Base-by-base conservation (phyloP, 1,140 invertebrate genomes). In the Palaemon carinicauda region DNA sequence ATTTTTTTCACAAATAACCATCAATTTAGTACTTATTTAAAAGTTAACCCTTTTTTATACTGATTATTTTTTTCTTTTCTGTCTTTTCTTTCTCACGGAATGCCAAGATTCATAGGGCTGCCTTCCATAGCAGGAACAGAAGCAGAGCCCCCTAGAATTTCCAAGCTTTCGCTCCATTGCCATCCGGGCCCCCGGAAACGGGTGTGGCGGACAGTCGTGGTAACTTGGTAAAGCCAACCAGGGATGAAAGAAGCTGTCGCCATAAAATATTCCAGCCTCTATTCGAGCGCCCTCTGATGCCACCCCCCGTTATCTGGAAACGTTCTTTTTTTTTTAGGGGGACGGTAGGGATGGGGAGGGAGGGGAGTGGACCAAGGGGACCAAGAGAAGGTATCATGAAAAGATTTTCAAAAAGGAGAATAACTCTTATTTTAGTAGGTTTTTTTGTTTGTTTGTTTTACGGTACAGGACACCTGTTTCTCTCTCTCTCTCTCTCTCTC, bases 251-350 rank as follows among this genome's bases (percentile, higher is more conserved):
- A 85, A 85, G 73, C 82, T 78, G 82, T 85, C 74, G 56, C 82
- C 82, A 85, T 85, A 85, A 85, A 85, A 85, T 85, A 85, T 85
- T 79, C 82, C 82, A 78, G 82, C 74, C 65, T 85, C 82, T 69
- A 85, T 85, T 85, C 82, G 82, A 79, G 82, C 74, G n/a, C 56
- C 74, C 82, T 69, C 31, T 27, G 69, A 82, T 33, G 81, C 81
- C 69, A 82, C 81, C 81, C n/a, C 81, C 81, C 81, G 81, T 56
- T 82, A 82, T 82, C 81, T 82, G 69, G 81, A 75, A n/a, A 82
- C 81, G 29, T 51, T 82, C 74, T 82, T 41, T 41, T 75, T 19
- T 17, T 24, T 52, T 50, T 50, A 51, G 50, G 27, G 10, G n/a
- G 19, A 24, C 12, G 60, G 60, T 21, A 21, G 60, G 60, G 19